These are phyloP conservation scores for Bubo blakistoni DNA, from an alignment of 2,113 vertebrate genomes.

Conservation along the genomic window DNA sequence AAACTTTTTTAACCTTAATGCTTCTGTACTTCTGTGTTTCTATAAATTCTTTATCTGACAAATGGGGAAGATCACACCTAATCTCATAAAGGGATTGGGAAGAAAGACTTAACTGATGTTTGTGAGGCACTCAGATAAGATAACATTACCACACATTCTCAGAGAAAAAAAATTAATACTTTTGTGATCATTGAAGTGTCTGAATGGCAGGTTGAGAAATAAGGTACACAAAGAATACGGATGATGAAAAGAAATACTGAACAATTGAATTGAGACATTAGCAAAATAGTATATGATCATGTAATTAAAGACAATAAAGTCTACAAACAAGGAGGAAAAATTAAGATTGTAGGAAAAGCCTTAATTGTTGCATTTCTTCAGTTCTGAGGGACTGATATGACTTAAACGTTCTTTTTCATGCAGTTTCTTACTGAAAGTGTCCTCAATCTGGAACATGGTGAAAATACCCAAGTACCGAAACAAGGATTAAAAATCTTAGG, in stretches of 20 bases:
- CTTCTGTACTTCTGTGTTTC: neutral
- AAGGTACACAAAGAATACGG: slow-evolving; percentile 51
- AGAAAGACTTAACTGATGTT: slow-evolving; percentile 51
- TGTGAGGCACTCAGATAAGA: slow-evolving; percentile 36
- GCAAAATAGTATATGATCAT: slow-evolving; percentile 59
- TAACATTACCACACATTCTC: neutral
- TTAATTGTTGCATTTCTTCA: slow-evolving; percentile 34
- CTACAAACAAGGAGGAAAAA: slow-evolving; percentile 55
- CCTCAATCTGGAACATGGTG: neutral
- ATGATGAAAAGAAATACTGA: slow-evolving; percentile 58
- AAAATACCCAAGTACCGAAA: neutral
- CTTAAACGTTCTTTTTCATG: neutral
- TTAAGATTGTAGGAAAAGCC: slow-evolving; percentile 14
- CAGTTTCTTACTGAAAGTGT: neutral
- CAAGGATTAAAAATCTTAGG: neutral
- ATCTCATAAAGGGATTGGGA: slow-evolving; percentile 13
- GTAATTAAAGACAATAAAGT: slow-evolving; percentile 55
- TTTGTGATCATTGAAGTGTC: slow-evolving; percentile 56
- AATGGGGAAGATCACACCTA: slow-evolving; percentile 1
- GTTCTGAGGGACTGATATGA: neutral
- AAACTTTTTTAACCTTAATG: neutral
- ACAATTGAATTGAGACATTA: slow-evolving; percentile 47
- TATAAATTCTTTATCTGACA: slow-evolving; percentile 29
- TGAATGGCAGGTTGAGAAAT: slow-evolving; percentile 65
- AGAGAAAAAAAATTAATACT: slow-evolving; percentile 45